Evolutionary conservation across 2,113 vertebrate genomes (phyloP), one percentile per base, ranked within the genome.

Genomic region (Bothrops jararaca): DNA sequence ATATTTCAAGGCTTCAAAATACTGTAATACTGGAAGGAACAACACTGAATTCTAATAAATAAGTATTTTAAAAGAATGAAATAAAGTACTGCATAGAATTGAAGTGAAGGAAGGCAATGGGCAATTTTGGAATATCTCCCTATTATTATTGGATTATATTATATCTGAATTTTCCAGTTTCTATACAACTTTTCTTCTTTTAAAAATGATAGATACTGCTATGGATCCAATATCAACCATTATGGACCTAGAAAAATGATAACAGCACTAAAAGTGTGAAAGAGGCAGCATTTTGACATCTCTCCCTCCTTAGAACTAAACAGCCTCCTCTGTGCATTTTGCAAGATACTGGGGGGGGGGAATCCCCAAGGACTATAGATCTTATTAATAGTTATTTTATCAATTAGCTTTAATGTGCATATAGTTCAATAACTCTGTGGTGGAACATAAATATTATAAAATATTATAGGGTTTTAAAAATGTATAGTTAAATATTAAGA

Each of bases 391-490:
- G 12, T 11, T 87, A 26, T 53, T 88, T 54, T 88, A n/a, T 87
- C 12, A 87, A 29, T 6, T 74, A 34, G 24, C 50, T 87, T 52
- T 87, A 87, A 87, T 15, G 4, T 87, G 24, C 10, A 29, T 50
- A 24, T 24, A 58, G 8, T 13, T 89, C 45, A 24, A 89, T 22
- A 89, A 24, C 2, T 58, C 42, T 42, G 45, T 24, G 39, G 42
- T 48, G 54, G 23, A 54, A 58, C 57, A 58, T 13, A 42, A 42
- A 89, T 50, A 89, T 89, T 42, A 39, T 34, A 20, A 34, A 87
- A 53, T 87, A 57, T 13, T 87, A 57, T 13, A n/a, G 10, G 69
- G 93, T 60, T 93, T 95, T 93, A 54, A 95, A 94, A 91, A 50
- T 64, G 64, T 0, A 0, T 52, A 20, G 87, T 92, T 89, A 93